Conservation (phyloP, 2,888 invertebrate genomes). For the Laothoe populi region DNA sequence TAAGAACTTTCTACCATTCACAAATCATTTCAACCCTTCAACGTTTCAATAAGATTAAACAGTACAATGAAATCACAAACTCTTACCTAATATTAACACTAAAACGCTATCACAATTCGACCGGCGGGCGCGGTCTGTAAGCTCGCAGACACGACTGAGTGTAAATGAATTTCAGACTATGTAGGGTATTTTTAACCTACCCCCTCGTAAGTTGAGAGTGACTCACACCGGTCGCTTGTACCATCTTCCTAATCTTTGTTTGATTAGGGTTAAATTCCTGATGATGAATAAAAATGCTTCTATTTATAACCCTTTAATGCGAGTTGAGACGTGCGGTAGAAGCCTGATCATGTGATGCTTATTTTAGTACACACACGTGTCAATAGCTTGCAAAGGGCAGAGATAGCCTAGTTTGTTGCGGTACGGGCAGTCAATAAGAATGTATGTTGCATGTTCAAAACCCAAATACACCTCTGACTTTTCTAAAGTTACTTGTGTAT, state of each 20-base stretch:
- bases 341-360: too few species aligned
- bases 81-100: conserved; percentile 7
- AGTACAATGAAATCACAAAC: neutral
- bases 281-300: neutral
- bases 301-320: neutral
- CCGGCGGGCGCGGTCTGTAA: conserved; percentile 13
- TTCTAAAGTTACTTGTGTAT: too few species aligned
- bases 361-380: too few species aligned
- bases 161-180: conserved; percentile 46
- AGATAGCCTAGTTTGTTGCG: too few species aligned
- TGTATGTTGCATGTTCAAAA: too few species aligned
- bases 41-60: neutral
- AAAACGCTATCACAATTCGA: conserved; percentile 12
- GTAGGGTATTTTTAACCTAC: conserved; percentile 71
- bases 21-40: neutral
- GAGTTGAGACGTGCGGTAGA: neutral
- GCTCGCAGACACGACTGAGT: conserved; percentile 55
- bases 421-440: too few species aligned
- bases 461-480: too few species aligned
- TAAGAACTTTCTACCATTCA: too few species aligned
- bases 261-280: conserved; percentile 5
- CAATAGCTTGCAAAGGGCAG: too few species aligned
- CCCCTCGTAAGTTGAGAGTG: conserved; percentile 63
- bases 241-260: conserved; percentile 24
- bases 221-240: conserved; percentile 43